Evolutionary conservation across 2,888 invertebrate genomes (phyloP), one percentile per base, ranked within the genome.

Genomic region (Leptopilina myrica): DNA sequence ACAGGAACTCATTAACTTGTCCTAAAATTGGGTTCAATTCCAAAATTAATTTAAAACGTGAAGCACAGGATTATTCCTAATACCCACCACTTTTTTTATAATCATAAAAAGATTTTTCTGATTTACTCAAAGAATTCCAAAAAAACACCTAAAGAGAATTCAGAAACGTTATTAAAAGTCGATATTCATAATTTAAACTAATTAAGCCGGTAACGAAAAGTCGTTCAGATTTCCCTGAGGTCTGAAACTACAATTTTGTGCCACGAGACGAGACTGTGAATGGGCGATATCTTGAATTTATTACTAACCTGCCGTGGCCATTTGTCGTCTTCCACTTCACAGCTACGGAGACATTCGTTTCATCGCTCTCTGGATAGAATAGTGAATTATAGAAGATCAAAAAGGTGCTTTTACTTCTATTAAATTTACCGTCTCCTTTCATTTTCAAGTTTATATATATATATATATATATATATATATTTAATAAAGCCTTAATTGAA

Each of bases 221-320:
- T 73, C 73, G n/a, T 33, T 73, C 53, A 73, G 73, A 73, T 73
- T 73, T 73, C 73, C 73, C 73, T 73, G 73, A 56, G 73, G 73
- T 73, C n/a, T 56, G 8, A 40, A 56, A 33, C 33, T 73, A 33
- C n/a, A 73, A 56, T 20, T 7, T 33, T 56, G 73, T 49, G 20
- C 33, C 33, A 53, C n/a, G 73, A 73, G 73, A 56, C 56, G 33
- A 11, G 73, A 73, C 73, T 73, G 56, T 73, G 56, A 73, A 73
- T 73, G 73, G 56, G 56, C 73, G 73, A 73, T 73, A 73, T 73
- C 73, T 73, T 73, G 33, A 73, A 73, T 73, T 73, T 73, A 73
- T 69, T 56, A 56, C 56, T 56, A 33, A 12, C 53, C 33, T 53
- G 56, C 73, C 33, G 53, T 33, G 53, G 56, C 73, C 56, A 73